Percentiles rank a stretch among this genome's conserved stretches.
Conservation (phyloP, 2,113 vertebrate genomes). For the Carettochelys insculpta region DNA sequence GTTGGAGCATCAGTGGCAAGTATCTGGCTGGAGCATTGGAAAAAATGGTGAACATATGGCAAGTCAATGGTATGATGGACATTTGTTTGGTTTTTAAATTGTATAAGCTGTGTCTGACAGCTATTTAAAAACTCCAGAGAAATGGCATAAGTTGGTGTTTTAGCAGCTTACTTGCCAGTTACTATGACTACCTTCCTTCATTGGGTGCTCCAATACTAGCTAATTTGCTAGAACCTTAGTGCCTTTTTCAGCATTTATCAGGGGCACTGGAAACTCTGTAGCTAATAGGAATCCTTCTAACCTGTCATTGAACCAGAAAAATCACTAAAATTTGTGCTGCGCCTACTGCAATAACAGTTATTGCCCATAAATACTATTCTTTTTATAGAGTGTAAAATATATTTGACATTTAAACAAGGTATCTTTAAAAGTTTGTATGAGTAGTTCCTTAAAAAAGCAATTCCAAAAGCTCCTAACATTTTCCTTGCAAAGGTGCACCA, state of each 20-base stretch:
- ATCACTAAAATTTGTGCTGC: neutral
- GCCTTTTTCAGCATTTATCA: neutral
- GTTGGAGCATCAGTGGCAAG: slow-evolving; percentile 95
- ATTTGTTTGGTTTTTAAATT: neutral
- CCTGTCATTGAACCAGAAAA: neutral
- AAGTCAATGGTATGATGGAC: slow-evolving; percentile 89
- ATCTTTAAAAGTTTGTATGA: neutral
- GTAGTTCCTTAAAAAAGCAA: neutral
- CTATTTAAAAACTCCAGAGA: neutral
- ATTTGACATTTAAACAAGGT: neutral
- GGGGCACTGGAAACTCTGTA: neutral
- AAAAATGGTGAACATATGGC: slow-evolving; percentile 98
- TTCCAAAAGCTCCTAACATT: neutral
- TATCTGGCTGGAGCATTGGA: slow-evolving; percentile 93
- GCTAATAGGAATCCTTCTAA: neutral
- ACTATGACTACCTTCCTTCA: neutral
- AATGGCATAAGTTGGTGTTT: neutral
- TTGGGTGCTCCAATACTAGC: neutral
- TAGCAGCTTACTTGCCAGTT: neutral
- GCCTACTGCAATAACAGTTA: neutral
- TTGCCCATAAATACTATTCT: neutral
- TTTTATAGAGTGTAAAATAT: neutral
- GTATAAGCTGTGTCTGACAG: accelerated
- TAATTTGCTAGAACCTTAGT: neutral
- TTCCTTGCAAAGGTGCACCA: neutral